Conservation (phyloP, 1,140 invertebrate genomes). For the Antheraea mylitta region DNA sequence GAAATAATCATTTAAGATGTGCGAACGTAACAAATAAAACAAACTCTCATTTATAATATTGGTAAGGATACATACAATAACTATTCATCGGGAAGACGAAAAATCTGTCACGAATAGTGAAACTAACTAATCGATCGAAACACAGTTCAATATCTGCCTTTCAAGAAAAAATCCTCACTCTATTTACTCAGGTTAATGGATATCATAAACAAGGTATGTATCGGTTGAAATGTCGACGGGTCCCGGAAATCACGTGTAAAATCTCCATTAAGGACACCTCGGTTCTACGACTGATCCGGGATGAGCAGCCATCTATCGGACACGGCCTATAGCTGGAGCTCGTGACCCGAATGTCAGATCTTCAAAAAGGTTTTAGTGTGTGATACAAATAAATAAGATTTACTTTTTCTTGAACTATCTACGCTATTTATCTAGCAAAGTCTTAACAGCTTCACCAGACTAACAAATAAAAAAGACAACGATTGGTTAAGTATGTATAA, state of each 20-base stretch:
- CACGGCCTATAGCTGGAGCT: slow-evolving; percentile 63
- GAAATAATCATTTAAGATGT: too few species aligned
- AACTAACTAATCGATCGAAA: too few species aligned
- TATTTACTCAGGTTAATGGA: slow-evolving; percentile 16
- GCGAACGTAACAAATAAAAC: too few species aligned
- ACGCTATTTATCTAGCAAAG: too few species aligned
- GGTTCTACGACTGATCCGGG: slow-evolving; percentile 58
- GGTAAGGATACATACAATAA: too few species aligned
- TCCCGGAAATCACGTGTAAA: slow-evolving; percentile 71
- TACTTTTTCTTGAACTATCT: background rate
- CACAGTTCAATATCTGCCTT: background rate
- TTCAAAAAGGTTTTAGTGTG: slow-evolving; percentile 42
- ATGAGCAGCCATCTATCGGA: slow-evolving; percentile 68
- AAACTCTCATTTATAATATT: too few species aligned
- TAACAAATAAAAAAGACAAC: background rate
- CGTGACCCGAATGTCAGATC: slow-evolving; percentile 63
- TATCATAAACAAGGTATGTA: slow-evolving; percentile 40
- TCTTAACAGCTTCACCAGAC: too few species aligned
- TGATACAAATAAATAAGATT: slow-evolving; percentile 21
- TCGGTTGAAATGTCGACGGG: slow-evolving; percentile 33
- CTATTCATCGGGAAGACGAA: too few species aligned
- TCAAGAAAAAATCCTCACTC: background rate
- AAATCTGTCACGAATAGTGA: too few species aligned
- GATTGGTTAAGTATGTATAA: background rate
- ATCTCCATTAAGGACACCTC: slow-evolving; percentile 70